Percentiles rank a stretch among this genome's conserved stretches.
Conservation (phyloP, 2,888 invertebrate genomes). For the Drosophila hamatofila region DNA sequence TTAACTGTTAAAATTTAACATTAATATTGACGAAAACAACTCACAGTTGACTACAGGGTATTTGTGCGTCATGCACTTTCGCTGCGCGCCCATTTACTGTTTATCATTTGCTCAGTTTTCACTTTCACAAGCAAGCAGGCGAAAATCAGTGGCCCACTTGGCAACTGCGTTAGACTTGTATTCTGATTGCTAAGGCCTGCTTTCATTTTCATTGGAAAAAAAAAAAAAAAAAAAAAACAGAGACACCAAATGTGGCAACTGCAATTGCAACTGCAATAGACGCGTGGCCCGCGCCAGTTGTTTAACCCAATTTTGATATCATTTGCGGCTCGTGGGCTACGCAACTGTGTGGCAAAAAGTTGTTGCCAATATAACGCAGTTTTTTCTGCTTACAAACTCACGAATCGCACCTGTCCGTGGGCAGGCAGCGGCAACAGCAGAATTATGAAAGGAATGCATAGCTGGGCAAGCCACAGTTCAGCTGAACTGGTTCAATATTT, state of each 20-base stretch:
- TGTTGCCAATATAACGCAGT: slow-evolving; percentile 63
- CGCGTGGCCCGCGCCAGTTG: slow-evolving; percentile 49
- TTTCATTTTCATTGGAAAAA: slow-evolving; percentile 74
- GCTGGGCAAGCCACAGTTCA: slow-evolving; percentile 13
- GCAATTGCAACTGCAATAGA: slow-evolving; percentile 20
- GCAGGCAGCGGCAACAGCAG: slow-evolving; percentile 54
- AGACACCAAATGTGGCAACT: slow-evolving; percentile 44
- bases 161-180: slow-evolving; percentile 39
- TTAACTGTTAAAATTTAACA: too few species aligned
- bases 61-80: background rate
- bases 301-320: slow-evolving; percentile 76
- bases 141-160: slow-evolving; percentile 48
- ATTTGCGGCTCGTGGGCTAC: slow-evolving; percentile 67
- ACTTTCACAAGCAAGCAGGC: slow-evolving; percentile 52
- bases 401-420: slow-evolving; percentile 56
- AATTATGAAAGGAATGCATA: slow-evolving; percentile 34
- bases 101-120: slow-evolving; percentile 48
- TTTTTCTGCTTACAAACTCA: slow-evolving; percentile 32
- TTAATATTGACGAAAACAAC: too few species aligned
- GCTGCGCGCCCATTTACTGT: background rate
- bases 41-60: background rate
- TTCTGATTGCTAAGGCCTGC: slow-evolving; percentile 67
- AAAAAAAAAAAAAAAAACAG: slow-evolving; percentile 2
- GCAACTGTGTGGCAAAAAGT: slow-evolving; percentile 52
- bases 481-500: slow-evolving; percentile 17